Evolutionary conservation across 2,113 vertebrate species (phyloP), one percentile per base, ranked within the genome.

Genomic region (Perca schrenkii): DNA sequence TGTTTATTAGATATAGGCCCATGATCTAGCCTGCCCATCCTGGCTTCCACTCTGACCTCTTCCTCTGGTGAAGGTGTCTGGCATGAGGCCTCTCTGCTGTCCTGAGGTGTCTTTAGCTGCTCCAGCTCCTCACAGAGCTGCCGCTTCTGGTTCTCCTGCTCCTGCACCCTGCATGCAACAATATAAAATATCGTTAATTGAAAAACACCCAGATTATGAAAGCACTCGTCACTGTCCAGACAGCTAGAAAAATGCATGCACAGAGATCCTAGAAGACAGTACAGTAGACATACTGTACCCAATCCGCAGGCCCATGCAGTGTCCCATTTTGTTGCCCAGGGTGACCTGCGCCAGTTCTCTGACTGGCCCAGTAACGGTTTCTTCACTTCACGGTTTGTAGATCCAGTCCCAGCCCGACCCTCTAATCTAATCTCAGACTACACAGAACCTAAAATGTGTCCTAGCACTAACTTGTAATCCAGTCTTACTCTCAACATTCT

Each of bases 61-160:
- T 85, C 88, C 11, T 89, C 88, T 31, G 80, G 77, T 43, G 84
- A 88, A 40, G 93, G 93, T 2, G 95, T 96, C 86, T 95, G 95
- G 81, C 93, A 93, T 13, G 94, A 94, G 80, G 93, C 92, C 84
- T 95, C 95, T 87, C 93, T 90, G 90, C 82, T 92, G 82, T 94
- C 92, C 83, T 93, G 89, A 21, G 88, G 90, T 4, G 82, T 85
- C 88, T 91, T 95, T 14, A 95, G 87, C 70, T 89, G 91, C 57
- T 95, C 93, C 49, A 96, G 86, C 87, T 96, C 95, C 54, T 96
- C 95, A 36, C 78, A 73, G 56, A 95, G 87, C 87, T 95, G 94
- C 68, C 90, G 88, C 68, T 94, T 95, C 91, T 95, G 94, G 90
- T 93, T 95, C 88, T 96, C 94, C 86, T 96, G 95, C 85, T 96